Evolutionary conservation across 2,113 vertebrate genomes (phyloP).

Genomic region (Aramus guarauna): DNA sequence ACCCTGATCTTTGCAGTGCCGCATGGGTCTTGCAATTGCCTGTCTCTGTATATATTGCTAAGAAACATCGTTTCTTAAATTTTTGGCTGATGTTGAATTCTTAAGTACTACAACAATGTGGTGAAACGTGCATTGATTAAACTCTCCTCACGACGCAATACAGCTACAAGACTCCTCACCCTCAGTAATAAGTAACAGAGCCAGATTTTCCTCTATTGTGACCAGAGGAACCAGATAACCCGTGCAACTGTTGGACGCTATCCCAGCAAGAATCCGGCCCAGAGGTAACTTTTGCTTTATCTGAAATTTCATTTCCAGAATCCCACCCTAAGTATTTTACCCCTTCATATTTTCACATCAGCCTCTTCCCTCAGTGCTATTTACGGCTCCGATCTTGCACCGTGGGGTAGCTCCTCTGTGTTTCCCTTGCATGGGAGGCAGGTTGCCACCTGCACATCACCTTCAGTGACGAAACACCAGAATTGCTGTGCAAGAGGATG

Average conservation of each 20-base stretch:
- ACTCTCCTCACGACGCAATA: neutral
- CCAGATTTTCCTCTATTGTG: neutral
- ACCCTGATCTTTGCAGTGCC: neutral
- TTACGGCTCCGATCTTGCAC: fast-evolving
- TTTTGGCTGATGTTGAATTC: neutral
- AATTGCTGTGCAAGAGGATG: fast-evolving
- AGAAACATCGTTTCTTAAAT: neutral
- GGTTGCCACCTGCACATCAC: neutral
- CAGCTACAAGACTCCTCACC: neutral
- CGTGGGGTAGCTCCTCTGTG: fast-evolving
- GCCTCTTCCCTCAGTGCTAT: neutral
- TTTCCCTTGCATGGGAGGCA: neutral
- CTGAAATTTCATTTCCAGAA: neutral
- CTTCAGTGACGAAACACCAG: fast-evolving
- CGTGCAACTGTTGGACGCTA: neutral
- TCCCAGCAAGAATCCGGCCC: neutral
- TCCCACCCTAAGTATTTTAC: neutral
- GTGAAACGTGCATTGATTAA: neutral
- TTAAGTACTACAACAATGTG: neutral
- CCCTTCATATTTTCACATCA: neutral
- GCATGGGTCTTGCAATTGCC: fast-evolving
- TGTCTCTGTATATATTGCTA: neutral
- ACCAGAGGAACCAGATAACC: neutral
- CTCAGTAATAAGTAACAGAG: neutral
- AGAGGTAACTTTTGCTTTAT: neutral